Evolutionary conservation across 2,113 vertebrate species (phyloP).

Genomic region (Chinchilla lanigera): DNA sequence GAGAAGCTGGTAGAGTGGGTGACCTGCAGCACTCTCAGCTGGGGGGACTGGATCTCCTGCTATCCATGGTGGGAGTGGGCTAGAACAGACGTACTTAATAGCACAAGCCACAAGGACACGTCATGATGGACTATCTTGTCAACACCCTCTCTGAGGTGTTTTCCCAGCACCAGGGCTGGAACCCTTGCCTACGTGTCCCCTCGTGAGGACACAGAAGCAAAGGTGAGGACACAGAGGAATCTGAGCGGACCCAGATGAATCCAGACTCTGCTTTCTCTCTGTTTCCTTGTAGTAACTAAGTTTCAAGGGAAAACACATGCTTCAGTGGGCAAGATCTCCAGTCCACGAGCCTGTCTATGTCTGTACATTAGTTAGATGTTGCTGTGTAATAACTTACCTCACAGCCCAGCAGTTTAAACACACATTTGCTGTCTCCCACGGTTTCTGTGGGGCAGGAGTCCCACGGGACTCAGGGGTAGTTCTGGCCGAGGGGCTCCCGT

Average conservation of each 20-base stretch:
- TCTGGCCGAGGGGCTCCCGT: not conserved
- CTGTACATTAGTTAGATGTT: not conserved
- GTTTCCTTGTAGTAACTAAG: not conserved
- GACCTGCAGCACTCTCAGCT: no score
- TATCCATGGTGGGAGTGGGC: not conserved
- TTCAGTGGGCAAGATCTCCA: not conserved
- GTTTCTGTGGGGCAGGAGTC: not conserved
- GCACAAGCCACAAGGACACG: accelerated
- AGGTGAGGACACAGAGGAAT: no score
- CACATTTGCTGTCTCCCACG: not conserved
- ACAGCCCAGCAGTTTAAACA: not conserved
- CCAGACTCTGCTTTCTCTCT: not conserved
- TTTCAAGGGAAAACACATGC: not conserved
- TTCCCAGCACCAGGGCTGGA: no score
- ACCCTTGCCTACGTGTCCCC: accelerated
- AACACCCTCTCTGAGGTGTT: not conserved
- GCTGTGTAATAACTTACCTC: not conserved
- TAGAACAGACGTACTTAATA: accelerated
- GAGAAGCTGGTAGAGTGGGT: accelerated
- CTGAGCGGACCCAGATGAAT: not conserved
- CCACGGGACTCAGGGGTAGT: not conserved
- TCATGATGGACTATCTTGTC: accelerated
- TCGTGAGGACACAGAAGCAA: accelerated
- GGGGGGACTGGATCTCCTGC: no score
- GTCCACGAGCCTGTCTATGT: not conserved